Evolutionary conservation across 2,113 vertebrate species (phyloP).

Genomic region (Sylvietta virens): DNA sequence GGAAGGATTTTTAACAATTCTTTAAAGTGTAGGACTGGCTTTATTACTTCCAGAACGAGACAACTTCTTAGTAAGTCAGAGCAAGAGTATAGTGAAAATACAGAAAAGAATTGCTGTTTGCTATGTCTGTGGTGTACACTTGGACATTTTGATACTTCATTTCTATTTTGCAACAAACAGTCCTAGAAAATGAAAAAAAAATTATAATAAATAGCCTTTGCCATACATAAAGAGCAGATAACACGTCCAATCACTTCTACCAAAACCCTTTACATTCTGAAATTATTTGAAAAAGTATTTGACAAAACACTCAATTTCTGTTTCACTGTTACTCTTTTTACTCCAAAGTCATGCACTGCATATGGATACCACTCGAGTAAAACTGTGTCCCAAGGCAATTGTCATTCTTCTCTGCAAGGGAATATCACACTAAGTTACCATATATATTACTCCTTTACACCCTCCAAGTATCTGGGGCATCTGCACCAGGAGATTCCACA

Average conservation of each 20-base stretch:
- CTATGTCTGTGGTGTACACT: neutral
- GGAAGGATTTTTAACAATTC: neutral
- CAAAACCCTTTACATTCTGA: neutral
- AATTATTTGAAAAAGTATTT: neutral
- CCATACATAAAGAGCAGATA: neutral
- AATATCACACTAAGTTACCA: neutral
- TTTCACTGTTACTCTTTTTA: neutral
- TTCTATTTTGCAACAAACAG: neutral
- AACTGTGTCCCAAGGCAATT: neutral
- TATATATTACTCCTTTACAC: neutral
- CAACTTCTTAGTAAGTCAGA: neutral
- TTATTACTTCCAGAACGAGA: neutral
- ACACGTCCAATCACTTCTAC: neutral
- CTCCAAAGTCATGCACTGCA: neutral
- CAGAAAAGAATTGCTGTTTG: neutral
- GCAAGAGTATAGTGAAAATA: neutral
- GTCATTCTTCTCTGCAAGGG: neutral
- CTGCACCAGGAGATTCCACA: neutral
- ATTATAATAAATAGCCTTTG: neutral
- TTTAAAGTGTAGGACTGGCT: neutral
- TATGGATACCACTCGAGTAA: neutral
- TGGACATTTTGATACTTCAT: neutral
- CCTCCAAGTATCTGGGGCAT: neutral
- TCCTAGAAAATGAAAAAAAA: neutral
- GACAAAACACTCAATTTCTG: neutral